Conservation (phyloP, 2,888 invertebrate species). For the Apocheima hispidaria region DNA sequence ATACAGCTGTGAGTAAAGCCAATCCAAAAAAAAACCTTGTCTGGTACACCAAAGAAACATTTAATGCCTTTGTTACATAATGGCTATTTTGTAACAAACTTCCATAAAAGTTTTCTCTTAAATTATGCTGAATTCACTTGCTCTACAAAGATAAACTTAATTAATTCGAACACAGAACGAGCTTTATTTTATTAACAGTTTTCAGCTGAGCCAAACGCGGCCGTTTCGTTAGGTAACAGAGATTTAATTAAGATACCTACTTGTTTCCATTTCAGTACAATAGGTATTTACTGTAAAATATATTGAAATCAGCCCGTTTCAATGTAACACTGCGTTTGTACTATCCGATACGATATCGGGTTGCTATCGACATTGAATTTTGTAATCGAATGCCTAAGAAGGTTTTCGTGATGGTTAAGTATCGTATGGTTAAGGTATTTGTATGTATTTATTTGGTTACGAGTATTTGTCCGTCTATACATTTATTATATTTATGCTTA, state of each 20-base stretch:
- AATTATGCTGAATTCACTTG: conserved; percentile 44
- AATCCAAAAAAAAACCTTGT: neutral
- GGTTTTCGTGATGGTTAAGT: too few relatives aligned
- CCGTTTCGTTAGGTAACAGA: conserved; percentile 43
- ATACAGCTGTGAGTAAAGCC: too few relatives aligned
- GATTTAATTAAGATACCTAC: conserved; percentile 61
- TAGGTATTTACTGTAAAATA: conserved; percentile 39
- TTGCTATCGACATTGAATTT: neutral
- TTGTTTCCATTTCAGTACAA: conserved; percentile 49
- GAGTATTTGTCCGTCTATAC: too few relatives aligned
- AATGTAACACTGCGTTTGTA: conserved; percentile 44
- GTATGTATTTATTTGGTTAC: too few relatives aligned
- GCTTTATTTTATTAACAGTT: conserved; percentile 42
- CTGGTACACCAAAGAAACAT: neutral
- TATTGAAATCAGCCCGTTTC: conserved; percentile 45
- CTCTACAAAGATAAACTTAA: conserved; percentile 46
- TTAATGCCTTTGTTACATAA: conserved; percentile 21
- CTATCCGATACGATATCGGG: conserved; percentile 5
- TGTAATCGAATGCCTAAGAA: neutral
- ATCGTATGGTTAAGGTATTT: too few relatives aligned
- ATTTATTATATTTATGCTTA: too few relatives aligned
- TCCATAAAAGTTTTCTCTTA: conserved; percentile 40
- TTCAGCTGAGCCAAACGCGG: conserved; percentile 41
- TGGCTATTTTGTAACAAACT: conserved; percentile 31
- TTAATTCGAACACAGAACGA: conserved; percentile 38